Percentiles rank a stretch among this genome's conserved stretches.
Conservation (phyloP, 2,888 invertebrate species). For the Cerastoderma edule region DNA sequence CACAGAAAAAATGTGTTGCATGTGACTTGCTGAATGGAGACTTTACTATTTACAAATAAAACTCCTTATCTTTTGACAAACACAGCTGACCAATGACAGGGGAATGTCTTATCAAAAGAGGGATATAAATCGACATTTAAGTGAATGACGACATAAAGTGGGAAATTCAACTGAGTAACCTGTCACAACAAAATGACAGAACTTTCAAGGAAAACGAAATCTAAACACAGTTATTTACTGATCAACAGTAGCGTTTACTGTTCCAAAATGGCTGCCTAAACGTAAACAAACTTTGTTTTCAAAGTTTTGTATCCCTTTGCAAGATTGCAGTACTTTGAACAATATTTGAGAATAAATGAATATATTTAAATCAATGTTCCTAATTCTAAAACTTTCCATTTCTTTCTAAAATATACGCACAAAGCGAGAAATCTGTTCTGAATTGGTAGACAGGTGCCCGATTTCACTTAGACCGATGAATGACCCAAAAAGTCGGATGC, state of each 20-base stretch:
- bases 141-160: conserved; percentile 46
- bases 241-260: conserved; percentile 26
- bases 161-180: conserved; percentile 38
- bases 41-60: not conserved
- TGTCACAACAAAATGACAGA: not conserved
- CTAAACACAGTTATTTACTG: conserved; percentile 8
- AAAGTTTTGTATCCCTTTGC: no score
- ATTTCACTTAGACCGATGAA: not conserved
- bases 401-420: not conserved
- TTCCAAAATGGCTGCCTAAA: conserved; percentile 73
- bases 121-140: conserved; percentile 3
- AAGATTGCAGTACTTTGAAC: no score
- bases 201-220: not conserved
- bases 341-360: no score
- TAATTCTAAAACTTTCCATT: no score
- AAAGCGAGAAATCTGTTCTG: not conserved
- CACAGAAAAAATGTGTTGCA: no score
- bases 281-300: conserved; percentile 10
- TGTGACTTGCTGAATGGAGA: no score
- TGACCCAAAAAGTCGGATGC: not conserved
- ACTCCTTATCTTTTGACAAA: conserved; percentile 13
- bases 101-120: not conserved
- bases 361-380: no score
- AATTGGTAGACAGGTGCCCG: conserved; percentile 33
- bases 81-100: conserved; percentile 4